Evolutionary conservation across 2,113 vertebrate species (phyloP).

Genomic region (Tenrec ecaudatus): DNA sequence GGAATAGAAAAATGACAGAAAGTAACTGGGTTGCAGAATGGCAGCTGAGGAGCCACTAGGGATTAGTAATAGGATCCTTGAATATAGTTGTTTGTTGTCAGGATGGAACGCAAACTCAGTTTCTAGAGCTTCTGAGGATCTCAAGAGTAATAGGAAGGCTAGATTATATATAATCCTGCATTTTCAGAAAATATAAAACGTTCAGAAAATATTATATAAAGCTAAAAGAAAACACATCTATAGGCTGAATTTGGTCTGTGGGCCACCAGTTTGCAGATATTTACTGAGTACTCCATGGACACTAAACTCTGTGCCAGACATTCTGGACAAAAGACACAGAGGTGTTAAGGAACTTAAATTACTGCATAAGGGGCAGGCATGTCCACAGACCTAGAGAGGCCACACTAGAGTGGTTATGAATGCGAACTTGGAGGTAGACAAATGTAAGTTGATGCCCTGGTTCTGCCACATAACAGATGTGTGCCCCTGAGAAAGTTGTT

Average conservation of each 20-base stretch:
- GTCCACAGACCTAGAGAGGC: not conserved
- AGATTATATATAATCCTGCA: conserved; percentile 12
- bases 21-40: not conserved
- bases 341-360: not conserved
- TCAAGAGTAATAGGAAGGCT: not conserved
- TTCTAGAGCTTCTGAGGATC: conserved; percentile 45
- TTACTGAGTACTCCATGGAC: not conserved
- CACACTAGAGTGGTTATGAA: not conserved
- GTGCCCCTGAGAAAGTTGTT: not conserved
- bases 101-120: not conserved
- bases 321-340: not conserved
- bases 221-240: conserved; percentile 25
- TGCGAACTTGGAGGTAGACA: not conserved
- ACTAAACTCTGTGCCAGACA: not conserved
- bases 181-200: conserved; percentile 59
- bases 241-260: not conserved
- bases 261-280: not conserved
- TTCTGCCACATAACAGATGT: conserved; percentile 25
- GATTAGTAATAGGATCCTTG: not conserved
- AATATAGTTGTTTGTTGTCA: not conserved
- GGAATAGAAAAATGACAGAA: not conserved
- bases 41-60: not conserved
- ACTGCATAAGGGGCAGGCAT: not conserved
- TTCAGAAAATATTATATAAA: conserved; percentile 50
- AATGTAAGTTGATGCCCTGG: conserved; percentile 14